Evolutionary conservation across 2,113 vertebrate genomes (phyloP), one percentile per base, ranked within the genome.

Genomic region (Solea senegalensis): DNA sequence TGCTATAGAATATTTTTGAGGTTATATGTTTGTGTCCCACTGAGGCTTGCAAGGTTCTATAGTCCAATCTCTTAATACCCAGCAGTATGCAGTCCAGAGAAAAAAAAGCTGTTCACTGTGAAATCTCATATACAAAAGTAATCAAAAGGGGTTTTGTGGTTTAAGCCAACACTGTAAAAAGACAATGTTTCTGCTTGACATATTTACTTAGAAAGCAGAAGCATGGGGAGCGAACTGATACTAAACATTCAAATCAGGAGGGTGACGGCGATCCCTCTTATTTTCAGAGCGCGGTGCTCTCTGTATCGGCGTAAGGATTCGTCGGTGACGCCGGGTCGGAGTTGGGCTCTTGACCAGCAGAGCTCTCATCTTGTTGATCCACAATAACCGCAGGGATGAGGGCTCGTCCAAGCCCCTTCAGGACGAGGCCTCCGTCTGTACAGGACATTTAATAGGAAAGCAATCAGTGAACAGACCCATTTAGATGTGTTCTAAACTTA

Each of bases 221-320:
- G 51, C 56, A n/a, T 62, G 71, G 57, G 54, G 21, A 66, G 49
- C 10, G 27, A 46, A 67, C 52, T 65, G 52, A 79, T 57, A 58
- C 27, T 51, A 9, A 74, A 69, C 46, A 61, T 52, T 77, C 9
- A 14, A 53, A 79, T 60, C 9, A 45, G 43, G 69, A 14, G 26
- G 46, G 39, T 9, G 53, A 66, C 40, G 21, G 28, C 2, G 50
- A 61, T 54, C 55, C 72, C 50, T 65, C 64, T 51, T 76, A 34
- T 3, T 59, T 6, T 95, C 90, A 99, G 89, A 99, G 92, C 80
- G 90, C 81, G 0, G 98, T 99, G 89, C 93, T 98, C 77, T 99
- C 96, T 0, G 94, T 88, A 1, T 94, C 92, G 4, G 72, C 88
- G 64, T 94, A 90, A 3, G 93, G 62, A 10, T 95, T 91, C 50